Evolutionary conservation across 2,113 vertebrate genomes (phyloP), one percentile per base, ranked within the genome.

Genomic region (Clarias magur): DNA sequence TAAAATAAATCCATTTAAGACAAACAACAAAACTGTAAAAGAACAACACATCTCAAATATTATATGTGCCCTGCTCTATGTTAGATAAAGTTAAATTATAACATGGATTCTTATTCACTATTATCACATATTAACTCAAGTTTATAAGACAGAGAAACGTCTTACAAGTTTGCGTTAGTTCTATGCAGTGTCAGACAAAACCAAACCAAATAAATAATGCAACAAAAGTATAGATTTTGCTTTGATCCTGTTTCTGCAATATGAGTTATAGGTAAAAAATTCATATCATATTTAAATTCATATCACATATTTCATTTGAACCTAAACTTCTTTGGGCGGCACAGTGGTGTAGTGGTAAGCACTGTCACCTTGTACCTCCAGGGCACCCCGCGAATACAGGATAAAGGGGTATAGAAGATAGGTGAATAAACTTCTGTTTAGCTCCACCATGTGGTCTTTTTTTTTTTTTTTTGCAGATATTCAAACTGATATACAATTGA

Each of bases 391-490:
- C 34, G 34, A 38, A 38, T 38, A 38, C 2, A 38, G 34, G 34
- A 38, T 38, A 38, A 38, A 38, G 34, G 2, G 34, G 34, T 38
- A 38, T 38, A 38, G 34, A 38, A 38, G 34, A 38, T 3, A 38
- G 3, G 2, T 38, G 34, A 38, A 3, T 21, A 34, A 60, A 21
- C 4, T 34, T 68, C 11, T 19, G 53, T 54, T 67, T 23, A 84
- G 53, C 82, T 7, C 82, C 82, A 72, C 12, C 82, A 59, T 57
- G 82, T 84, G 82, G 82, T 59, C 16, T 38, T 23, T 84, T 54
- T 1, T 57, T 23, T 59, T 16, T 38, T 0, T 59, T 12, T 72
- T 59, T 38, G 12, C 54, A 80, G n/a, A 34, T 9, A 34, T 57
- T n/a, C 16, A 68, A 54, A 56, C 25, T n/a, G 11, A 1, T 5